phyloP scores from a whole-genome alignment of 2,888 invertebrate genomes.

The Tenthredo amoena region DNA sequence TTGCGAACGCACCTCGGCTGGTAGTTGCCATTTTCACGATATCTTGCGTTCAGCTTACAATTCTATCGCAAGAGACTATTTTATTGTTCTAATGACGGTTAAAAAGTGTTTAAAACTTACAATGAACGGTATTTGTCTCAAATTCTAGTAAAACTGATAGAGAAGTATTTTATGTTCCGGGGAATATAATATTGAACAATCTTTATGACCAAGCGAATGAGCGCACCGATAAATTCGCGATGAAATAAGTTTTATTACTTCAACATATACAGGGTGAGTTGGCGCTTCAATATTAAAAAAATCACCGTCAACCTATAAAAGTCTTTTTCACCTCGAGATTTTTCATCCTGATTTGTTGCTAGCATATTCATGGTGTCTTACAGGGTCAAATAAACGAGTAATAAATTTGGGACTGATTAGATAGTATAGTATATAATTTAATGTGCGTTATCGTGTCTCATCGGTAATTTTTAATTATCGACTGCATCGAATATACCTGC shows the following conservation, averaged over 20 bases:
- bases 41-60: slow-evolving; percentile 63
- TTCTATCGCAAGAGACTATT: slow-evolving; percentile 59
- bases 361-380: neutral
- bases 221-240: neutral
- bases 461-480: neutral
- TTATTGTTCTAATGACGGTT: neutral
- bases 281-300: neutral
- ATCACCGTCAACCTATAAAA: neutral
- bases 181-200: neutral
- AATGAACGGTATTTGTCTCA: neutral
- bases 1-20: slow-evolving; percentile 81
- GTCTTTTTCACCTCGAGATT: neutral
- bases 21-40: slow-evolving; percentile 67
- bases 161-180: neutral
- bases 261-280: slow-evolving; percentile 3
- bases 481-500: neutral
- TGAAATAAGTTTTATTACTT: neutral
- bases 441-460: neutral
- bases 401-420: neutral
- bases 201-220: neutral
- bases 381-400: neutral
- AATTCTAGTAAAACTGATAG: neutral
- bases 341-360: neutral
- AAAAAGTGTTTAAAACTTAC: neutral
- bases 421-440: neutral